These are phyloP conservation scores for Leptura quadrifasciata DNA, from an alignment of 2,888 invertebrate species.

Conservation along the genomic window DNA sequence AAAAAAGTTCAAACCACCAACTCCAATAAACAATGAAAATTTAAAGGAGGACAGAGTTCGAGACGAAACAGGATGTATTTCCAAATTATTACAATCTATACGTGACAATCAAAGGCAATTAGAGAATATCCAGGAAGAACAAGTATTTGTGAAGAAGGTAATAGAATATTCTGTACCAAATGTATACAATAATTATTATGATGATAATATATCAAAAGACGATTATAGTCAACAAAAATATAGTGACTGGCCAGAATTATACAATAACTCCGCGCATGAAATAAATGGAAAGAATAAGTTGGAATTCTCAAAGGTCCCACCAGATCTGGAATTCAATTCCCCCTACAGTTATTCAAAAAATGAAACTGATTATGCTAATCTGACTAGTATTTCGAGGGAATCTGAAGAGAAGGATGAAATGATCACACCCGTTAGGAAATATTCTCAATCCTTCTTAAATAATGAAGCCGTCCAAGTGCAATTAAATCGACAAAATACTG, in stretches of 20 bases:
- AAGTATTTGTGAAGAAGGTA: constrained; percentile 5
- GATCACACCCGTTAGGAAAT: neutral
- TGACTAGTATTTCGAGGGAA: neutral
- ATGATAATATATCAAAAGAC: neutral
- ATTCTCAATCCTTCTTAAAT: constrained; percentile 37
- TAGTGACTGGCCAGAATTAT: neutral
- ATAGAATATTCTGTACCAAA: constrained; percentile 23
- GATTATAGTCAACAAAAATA: neutral
- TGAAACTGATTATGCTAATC: neutral
- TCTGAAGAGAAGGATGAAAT: neutral
- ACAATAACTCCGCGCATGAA: neutral
- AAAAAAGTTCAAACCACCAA: neutral
- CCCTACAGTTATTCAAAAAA: neutral
- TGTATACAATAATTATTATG: neutral
- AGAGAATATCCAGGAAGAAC: constrained; percentile 19
- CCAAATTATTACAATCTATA: neutral
- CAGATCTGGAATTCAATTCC: neutral
- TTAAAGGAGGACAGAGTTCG: neutral
- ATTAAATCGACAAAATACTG: constrained; percentile 43
- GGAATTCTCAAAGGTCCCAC: neutral
- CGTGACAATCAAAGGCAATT: neutral
- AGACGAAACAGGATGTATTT: neutral
- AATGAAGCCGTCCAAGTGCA: constrained; percentile 42
- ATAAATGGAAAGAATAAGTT: neutral
- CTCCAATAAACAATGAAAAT: neutral